Evolutionary conservation across 2,113 vertebrate genomes (phyloP), one percentile per base, ranked within the genome.

Genomic region (Oxygymnocypris stewartii): DNA sequence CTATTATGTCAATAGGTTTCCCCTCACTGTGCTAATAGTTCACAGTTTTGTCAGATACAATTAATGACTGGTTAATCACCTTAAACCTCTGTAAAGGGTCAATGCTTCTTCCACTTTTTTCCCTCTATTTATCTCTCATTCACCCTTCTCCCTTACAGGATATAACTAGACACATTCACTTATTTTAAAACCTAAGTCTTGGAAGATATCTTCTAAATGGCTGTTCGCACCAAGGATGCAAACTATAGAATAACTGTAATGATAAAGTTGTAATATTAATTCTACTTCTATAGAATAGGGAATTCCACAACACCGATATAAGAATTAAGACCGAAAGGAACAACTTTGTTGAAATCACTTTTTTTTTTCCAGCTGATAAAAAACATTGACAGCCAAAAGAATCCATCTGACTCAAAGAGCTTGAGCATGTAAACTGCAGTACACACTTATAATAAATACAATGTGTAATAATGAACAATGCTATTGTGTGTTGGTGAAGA

Each of bases 51-150:
- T 88, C 63, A 75, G 63, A 84, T 90, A 82, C 87, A 85, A 88
- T 59, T 61, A 89, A 87, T 88, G 74, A 84, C n/a, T 79, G 9
- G 23, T 77, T 82, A 90, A 88, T 92, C 89, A 88, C 35, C 54
- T 76, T 2, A 80, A 88, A 69, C 88, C 57, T 59, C 85, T 86
- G 74, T 81, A 83, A 20, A 73, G 25, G 25, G 23, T 20, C 57
- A 61, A 10, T 25, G 23, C 47, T 73, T 71, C 54, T 74, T 35
- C 84, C 76, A 85, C 61, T 44, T 16, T 42, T 59, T 37, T 14
- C 25, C 49, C 37, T 57, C 4, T 63, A 31, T 40, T 6, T 35
- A 14, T 63, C 44, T 63, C 31, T 79, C 4, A 31, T 49, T 69
- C 6, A 49, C 11, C 31, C 31, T 84, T 75, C 23, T 71, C 6